These are phyloP conservation scores for Lagria hirta DNA, from an alignment of 2,888 invertebrate species.

Conservation along the genomic window DNA sequence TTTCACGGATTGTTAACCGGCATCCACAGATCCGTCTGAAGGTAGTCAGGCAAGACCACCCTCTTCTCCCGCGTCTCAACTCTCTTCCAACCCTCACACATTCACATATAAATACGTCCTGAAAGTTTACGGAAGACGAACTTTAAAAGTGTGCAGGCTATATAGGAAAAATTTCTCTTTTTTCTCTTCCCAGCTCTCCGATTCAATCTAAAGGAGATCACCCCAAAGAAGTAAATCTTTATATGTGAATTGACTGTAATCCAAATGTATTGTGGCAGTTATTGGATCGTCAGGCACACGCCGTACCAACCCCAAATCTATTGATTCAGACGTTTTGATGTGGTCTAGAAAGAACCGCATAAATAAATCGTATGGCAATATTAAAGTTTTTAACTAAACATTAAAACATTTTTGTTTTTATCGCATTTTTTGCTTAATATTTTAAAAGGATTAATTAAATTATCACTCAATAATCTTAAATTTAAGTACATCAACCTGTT, in stretches of 20 bases:
- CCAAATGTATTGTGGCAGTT: constrained; percentile 36
- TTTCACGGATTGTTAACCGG: constrained; percentile 27
- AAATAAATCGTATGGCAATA: no score
- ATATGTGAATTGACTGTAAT: constrained; percentile 34
- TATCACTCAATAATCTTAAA: no score
- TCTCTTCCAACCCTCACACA: no score
- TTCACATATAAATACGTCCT: constrained; percentile 16
- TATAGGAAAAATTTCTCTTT: background rate
- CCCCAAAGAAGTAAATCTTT: constrained; percentile 30
- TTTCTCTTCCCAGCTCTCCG: no score
- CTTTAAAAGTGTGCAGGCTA: constrained; percentile 27
- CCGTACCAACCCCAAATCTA: constrained; percentile 32
- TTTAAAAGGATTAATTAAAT: no score
- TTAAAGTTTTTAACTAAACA: no score
- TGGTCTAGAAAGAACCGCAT: no score
- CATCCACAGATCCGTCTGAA: constrained; percentile 13
- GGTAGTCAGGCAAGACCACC: constrained; percentile 14
- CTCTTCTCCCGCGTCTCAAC: no score
- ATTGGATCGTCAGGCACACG: constrained; percentile 33
- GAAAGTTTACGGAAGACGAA: constrained; percentile 26
- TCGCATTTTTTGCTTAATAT: no score
- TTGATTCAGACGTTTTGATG: constrained; percentile 29
- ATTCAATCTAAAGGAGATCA: no score
- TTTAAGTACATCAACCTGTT: no score
- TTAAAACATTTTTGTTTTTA: no score